These are phyloP conservation scores for Cyclopterus lumpus DNA, from an alignment of 2,797 vertebrate genomes.

Conservation along the genomic window DNA sequence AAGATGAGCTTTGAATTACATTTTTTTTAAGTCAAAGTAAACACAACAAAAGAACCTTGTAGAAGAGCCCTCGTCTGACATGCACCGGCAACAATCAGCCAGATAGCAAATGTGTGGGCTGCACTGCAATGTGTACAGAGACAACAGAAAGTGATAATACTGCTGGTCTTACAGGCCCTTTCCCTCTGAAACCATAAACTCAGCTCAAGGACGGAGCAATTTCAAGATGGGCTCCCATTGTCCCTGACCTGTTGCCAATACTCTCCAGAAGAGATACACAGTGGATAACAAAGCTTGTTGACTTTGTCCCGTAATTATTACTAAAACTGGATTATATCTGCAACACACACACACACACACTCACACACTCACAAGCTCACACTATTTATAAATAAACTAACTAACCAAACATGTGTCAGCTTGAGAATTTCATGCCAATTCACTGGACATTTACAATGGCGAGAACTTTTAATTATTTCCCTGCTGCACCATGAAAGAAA, in stretches of 20 bases:
- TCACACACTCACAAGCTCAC: not conserved
- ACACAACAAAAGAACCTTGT: conserved; percentile 22
- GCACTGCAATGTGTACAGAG: conserved; percentile 78
- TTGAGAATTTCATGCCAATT: conserved; percentile 75
- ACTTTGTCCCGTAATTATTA: conserved; percentile 40
- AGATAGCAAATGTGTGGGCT: conserved; percentile 49
- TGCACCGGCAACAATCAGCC: conserved; percentile 51
- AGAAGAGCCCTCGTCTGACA: conserved; percentile 48
- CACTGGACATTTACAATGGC: conserved; percentile 78
- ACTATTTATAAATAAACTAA: conserved; percentile 57
- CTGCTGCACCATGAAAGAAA: conserved; percentile 83
- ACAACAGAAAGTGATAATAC: conserved; percentile 80
- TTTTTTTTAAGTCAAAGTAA: not conserved
- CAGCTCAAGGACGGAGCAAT: conserved; percentile 70
- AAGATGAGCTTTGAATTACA: not conserved
- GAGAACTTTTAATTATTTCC: conserved; percentile 84
- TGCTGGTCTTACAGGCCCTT: conserved; percentile 68
- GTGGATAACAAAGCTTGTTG: conserved; percentile 29
- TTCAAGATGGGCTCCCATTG: conserved; percentile 65
- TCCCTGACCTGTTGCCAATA: conserved; percentile 65
- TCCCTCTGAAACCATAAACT: conserved; percentile 75
- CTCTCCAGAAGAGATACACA: conserved; percentile 53
- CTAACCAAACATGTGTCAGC: conserved; percentile 65
- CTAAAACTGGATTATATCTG: conserved; percentile 18
- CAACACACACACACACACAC: not conserved